These are phyloP conservation scores for Chalcosyrphus nemorum DNA, from an alignment of 2,888 invertebrate species.

Conservation along the genomic window DNA sequence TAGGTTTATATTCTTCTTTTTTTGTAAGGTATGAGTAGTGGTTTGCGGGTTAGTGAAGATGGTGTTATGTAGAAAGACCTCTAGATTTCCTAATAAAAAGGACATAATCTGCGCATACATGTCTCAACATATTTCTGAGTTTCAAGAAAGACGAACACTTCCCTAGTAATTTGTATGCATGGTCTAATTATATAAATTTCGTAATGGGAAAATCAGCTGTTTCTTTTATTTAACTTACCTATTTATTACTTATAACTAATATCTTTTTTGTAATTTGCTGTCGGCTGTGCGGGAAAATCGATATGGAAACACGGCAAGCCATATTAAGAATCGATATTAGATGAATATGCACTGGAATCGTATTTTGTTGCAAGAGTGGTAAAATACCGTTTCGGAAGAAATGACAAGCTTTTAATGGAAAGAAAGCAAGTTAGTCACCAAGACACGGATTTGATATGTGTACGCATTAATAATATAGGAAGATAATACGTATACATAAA, in stretches of 20 bases:
- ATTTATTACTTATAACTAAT: neutral
- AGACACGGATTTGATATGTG: neutral
- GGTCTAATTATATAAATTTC: neutral
- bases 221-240: neutral
- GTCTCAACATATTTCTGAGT: neutral
- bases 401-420: neutral
- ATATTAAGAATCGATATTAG: constrained; percentile 24
- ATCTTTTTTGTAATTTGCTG: neutral
- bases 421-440: neutral
- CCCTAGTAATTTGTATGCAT: neutral
- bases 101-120: neutral
- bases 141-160: neutral
- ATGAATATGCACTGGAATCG: neutral
- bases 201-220: neutral
- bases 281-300: constrained; percentile 7
- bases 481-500: too few species aligned
- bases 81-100: neutral
- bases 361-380: neutral
- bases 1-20: too few species aligned
- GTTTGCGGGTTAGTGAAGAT: constrained; percentile 22
- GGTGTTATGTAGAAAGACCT: constrained; percentile 6
- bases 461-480: too few species aligned
- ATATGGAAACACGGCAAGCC: neutral
- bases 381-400: neutral
- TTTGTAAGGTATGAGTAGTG: neutral